Evolutionary conservation across 2,797 vertebrate species (phyloP).

Genomic region (Phataginus tetradactyla): DNA sequence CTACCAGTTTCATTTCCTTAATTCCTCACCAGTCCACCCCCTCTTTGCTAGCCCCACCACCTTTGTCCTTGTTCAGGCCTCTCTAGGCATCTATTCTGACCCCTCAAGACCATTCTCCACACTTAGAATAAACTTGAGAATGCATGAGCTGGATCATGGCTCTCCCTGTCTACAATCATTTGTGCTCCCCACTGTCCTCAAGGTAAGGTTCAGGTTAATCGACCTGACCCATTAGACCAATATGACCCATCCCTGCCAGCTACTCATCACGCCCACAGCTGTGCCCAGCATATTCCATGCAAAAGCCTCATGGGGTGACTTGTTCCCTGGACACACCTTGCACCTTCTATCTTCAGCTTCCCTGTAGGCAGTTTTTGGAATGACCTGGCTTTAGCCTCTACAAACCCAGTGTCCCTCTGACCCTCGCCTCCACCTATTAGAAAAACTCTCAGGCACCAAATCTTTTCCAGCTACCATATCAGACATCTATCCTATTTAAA

Average conservation of each 20-base stretch:
- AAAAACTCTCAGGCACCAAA: background rate
- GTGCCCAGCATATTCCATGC: background rate
- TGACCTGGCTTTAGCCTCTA: background rate
- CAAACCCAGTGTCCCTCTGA: background rate
- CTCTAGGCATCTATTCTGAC: background rate
- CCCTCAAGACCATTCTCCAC: background rate
- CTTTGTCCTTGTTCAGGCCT: conserved; percentile 2
- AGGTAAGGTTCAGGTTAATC: background rate
- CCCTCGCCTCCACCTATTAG: background rate
- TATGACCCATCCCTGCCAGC: background rate
- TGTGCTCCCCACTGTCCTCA: background rate
- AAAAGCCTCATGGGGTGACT: background rate
- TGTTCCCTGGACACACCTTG: background rate
- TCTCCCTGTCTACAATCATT: background rate
- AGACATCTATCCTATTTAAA: background rate
- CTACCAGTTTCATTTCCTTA: conserved; percentile 55
- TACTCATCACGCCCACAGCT: background rate
- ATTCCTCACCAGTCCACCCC: background rate
- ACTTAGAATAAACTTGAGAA: background rate
- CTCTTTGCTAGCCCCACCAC: background rate
- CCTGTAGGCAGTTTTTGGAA: background rate
- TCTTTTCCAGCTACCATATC: background rate
- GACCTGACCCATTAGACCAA: background rate
- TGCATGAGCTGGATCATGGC: background rate
- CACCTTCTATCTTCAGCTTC: background rate